phyloP scores from a whole-genome alignment of 2,113 vertebrate species.

The Verasper variegatus region DNA sequence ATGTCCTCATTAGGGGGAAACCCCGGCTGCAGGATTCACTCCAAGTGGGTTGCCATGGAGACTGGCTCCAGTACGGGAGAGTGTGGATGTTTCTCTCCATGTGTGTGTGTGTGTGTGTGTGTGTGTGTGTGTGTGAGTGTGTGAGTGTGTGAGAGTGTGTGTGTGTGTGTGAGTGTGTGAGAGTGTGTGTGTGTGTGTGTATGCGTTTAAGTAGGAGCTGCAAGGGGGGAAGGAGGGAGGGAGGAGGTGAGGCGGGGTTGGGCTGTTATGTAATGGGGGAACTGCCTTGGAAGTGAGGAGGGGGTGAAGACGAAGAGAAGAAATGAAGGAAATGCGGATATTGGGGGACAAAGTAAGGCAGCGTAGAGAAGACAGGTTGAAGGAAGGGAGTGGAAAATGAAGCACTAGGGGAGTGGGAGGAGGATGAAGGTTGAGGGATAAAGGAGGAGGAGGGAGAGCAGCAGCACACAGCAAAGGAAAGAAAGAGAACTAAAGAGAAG shows the following conservation, averaged over 20 bases:
- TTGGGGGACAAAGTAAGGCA: not conserved
- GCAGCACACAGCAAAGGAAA: not conserved
- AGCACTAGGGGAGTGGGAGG: constrained; percentile 13
- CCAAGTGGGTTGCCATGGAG: constrained; percentile 82
- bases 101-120: constrained; percentile 25
- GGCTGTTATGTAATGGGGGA: constrained; percentile 72
- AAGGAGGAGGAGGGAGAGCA: not conserved
- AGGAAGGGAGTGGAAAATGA: constrained; percentile 18
- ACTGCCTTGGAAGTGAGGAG: constrained; percentile 51
- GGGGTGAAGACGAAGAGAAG: constrained; percentile 2
- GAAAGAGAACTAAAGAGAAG: not conserved
- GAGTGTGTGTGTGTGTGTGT: constrained; percentile 35
- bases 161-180: constrained; percentile 21
- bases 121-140: constrained; percentile 24
- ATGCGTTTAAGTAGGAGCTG: constrained; percentile 26
- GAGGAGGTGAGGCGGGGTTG: constrained; percentile 8
- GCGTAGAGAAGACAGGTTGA: constrained; percentile 23
- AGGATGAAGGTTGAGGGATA: not conserved
- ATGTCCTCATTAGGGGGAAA: constrained; percentile 83
- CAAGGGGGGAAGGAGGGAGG: constrained; percentile 40
- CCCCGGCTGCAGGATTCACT: constrained; percentile 84
- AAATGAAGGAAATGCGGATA: constrained; percentile 26
- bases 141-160: constrained; percentile 22
- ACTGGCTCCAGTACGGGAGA: constrained; percentile 79
- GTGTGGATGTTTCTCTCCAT: constrained; percentile 38